Percentiles rank a stretch among this genome's conserved stretches.
These are phyloP conservation scores for Parasteatoda tepidariorum DNA, from an alignment of 1,140 invertebrate species.

Conservation along the genomic window DNA sequence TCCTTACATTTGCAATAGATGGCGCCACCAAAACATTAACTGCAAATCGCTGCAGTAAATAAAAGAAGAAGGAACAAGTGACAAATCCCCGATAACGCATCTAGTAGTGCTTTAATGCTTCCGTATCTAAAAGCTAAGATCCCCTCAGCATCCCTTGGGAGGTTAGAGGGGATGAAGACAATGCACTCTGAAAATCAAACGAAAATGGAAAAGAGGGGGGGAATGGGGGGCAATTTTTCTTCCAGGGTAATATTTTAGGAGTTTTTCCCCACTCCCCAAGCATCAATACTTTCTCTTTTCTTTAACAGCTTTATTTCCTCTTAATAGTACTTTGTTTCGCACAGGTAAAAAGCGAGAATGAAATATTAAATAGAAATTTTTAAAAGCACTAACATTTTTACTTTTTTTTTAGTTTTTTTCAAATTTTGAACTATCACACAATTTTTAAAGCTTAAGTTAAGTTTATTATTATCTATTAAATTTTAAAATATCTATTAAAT, in stretches of 20 bases:
- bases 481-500: no score
- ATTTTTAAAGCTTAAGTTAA: no score
- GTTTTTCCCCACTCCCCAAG: no score
- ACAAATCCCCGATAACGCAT: slow-evolving; percentile 23
- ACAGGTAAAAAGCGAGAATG: neutral
- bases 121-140: slow-evolving; percentile 44
- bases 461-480: no score
- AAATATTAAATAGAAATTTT: no score
- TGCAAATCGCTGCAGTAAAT: neutral
- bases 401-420: no score
- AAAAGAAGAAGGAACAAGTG: slow-evolving; percentile 5
- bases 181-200: slow-evolving; percentile 39
- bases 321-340: neutral
- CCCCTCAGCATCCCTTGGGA: slow-evolving; percentile 18
- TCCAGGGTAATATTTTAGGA: neutral
- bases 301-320: neutral
- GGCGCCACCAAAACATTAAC: neutral
- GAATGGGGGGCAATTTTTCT: slow-evolving; percentile 3
- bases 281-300: neutral
- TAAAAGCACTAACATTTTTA: no score
- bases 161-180: neutral
- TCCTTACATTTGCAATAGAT: no score
- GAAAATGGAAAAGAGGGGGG: neutral
- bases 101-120: slow-evolving; percentile 20
- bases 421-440: no score